Evolutionary conservation across 2,888 invertebrate species (phyloP), one percentile per base, ranked within the genome.

Genomic region (Dryomyza anilis): DNA sequence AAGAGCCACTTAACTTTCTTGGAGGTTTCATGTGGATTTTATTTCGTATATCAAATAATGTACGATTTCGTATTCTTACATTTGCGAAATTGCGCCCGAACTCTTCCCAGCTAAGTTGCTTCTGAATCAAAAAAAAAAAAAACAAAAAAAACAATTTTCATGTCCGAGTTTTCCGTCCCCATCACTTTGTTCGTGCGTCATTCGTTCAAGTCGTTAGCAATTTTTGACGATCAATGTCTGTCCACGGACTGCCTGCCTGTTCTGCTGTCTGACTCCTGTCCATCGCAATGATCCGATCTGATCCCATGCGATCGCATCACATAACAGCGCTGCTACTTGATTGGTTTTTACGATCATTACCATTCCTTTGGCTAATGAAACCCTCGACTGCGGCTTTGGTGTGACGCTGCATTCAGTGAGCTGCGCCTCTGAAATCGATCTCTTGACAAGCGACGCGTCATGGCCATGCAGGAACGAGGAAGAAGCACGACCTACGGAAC

Each of bases 331-430:
- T 27, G 43, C 29, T 19, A 45, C 46, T 21, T 61, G 61, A 61
- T 61, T 61, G 61, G 43, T 29, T 61, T 52, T 61, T 61, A 61
- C 43, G 45, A 61, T 60, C 60, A 36, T 60, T 60, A 50, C 61
- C 61, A 61, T 61, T 53, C 27, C 52, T 39, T 39, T 16, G 36
- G 52, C 43, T 14, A 55, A 55, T 55, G 39, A 55, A 55, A 55
- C 21, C 55, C 8, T 21, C 27, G 36, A 25, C 33, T 16, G n/a
- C 21, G 25, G 30, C 30, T 50, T 14, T n/a, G 2, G 30, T 1
- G 21, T 56, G 39, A 23, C 56, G 21, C 43, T 21, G 57, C 12
- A 10, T 6, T 45, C 36, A 10, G 14, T 33, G 21, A 14, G 46
- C 19, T 19, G 46, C 36, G 23, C 43, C 53, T 43, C 53, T 61